A percentile compares a stretch with the other conserved stretches of the same genome.
Conservation (phyloP, 1,140 invertebrate genomes). For the Trichonephila clavata region DNA sequence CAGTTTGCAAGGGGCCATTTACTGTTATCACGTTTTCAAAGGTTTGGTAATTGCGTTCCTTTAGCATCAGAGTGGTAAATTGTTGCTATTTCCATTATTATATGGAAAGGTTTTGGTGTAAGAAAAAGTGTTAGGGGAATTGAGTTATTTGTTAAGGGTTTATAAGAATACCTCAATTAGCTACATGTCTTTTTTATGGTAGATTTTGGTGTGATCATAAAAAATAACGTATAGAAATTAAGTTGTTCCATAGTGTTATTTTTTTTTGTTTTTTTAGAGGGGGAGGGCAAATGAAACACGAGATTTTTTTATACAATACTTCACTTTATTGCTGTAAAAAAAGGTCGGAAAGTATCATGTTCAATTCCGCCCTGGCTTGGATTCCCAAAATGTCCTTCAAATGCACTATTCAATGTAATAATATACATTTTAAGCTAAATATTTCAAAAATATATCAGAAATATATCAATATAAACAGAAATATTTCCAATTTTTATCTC, state of each 20-base stretch:
- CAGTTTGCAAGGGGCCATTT: not conserved
- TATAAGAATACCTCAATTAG: not conserved
- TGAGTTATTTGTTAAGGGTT: not conserved
- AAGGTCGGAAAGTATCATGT: too few species aligned
- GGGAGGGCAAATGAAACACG: not conserved
- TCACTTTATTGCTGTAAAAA: too few species aligned
- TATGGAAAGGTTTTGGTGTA: not conserved
- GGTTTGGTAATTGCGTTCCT: slow-evolving; percentile 1
- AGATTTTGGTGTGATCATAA: not conserved
- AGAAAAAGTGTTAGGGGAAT: not conserved
- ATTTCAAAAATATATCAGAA: too few species aligned
- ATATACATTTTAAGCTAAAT: too few species aligned
- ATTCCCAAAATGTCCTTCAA: too few species aligned
- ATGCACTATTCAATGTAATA: too few species aligned
- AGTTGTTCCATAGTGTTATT: not conserved
- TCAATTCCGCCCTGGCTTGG: too few species aligned
- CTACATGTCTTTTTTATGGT: not conserved
- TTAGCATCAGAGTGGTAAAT: not conserved
- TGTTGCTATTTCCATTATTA: not conserved
- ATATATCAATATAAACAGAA: too few species aligned
- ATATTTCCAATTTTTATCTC: too few species aligned
- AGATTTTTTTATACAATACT: too few species aligned
- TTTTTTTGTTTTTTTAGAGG: not conserved
- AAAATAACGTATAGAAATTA: not conserved
- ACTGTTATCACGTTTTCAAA: slow-evolving; percentile 14